Evolutionary conservation across 1,140 invertebrate genomes (phyloP).

Genomic region (Bathynomus jamesi): DNA sequence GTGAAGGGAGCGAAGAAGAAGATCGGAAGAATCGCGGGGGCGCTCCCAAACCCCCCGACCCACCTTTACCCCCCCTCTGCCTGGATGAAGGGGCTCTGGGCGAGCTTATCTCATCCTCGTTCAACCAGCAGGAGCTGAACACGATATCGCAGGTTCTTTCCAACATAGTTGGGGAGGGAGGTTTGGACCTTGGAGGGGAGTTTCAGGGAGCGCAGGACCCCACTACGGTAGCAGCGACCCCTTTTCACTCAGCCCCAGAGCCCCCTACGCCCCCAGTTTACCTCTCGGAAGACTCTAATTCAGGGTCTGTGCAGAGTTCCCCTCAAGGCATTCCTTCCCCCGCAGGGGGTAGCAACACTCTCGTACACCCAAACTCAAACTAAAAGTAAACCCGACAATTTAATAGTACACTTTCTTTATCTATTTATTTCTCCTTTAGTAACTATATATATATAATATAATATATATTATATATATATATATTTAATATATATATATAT

Average conservation of each 20-base stretch:
- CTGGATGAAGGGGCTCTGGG: conserved; percentile 22
- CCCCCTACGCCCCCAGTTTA: neutral
- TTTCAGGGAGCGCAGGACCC: neutral
- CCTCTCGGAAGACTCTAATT: neutral
- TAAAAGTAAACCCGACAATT: neutral
- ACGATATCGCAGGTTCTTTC: conserved; percentile 41
- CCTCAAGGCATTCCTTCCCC: neutral
- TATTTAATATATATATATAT: conserved; percentile 3
- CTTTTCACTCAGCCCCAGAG: neutral
- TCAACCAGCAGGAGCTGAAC: conserved; percentile 41
- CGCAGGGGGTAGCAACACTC: neutral
- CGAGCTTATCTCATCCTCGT: conserved; percentile 39
- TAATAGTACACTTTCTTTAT: too few relatives aligned
- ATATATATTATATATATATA: neutral
- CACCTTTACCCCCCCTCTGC: conserved; percentile 8
- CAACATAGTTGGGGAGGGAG: conserved; percentile 28
- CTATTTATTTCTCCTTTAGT: too few relatives aligned
- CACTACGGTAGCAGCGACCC: neutral
- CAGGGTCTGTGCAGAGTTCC: neutral
- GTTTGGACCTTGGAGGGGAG: neutral
- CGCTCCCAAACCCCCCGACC: too few relatives aligned
- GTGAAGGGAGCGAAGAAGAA: neutral
- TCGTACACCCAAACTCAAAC: neutral
- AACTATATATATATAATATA: neutral
- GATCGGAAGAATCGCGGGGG: neutral